Conservation (phyloP, 2,888 invertebrate genomes). For the Exocentrus adspersus region DNA sequence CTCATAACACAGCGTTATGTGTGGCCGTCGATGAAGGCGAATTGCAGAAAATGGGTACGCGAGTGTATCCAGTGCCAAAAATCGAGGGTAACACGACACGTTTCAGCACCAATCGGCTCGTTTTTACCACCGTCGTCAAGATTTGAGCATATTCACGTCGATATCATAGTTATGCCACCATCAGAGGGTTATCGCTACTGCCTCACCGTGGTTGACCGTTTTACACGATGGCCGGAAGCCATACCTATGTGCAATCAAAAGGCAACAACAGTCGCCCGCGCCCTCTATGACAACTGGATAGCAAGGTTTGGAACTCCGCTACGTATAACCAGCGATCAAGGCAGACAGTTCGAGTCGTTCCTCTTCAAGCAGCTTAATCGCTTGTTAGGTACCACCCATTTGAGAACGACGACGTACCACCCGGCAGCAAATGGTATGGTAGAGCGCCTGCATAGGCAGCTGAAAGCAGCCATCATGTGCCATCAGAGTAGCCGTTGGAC, state of each 20-base stretch:
- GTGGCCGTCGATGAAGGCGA: constrained; percentile 56
- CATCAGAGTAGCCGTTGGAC: constrained; percentile 14
- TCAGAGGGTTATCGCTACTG: constrained; percentile 33
- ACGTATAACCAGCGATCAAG: constrained; percentile 53
- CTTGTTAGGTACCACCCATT: constrained; percentile 40
- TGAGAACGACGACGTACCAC: constrained; percentile 54
- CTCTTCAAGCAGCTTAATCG: constrained; percentile 45
- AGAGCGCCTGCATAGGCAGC: constrained; percentile 22
- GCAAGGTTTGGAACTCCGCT: constrained; percentile 59
- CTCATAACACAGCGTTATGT: constrained; percentile 55
- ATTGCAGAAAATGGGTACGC: constrained; percentile 54
- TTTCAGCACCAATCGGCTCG: background rate
- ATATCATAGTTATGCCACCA: constrained; percentile 49
- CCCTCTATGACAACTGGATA: constrained; percentile 59
- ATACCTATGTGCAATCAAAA: constrained; percentile 28
- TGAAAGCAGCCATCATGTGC: constrained; percentile 42
- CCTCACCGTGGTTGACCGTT: constrained; percentile 34
- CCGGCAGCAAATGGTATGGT: constrained; percentile 40
- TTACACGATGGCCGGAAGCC: constrained; percentile 36
- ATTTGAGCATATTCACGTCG: constrained; percentile 48
- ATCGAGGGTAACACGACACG: constrained; percentile 52
- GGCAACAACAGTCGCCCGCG: constrained; percentile 47
- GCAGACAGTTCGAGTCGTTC: constrained; percentile 52
- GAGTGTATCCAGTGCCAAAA: constrained; percentile 53
- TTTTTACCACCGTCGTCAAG: constrained; percentile 24